Evolutionary conservation across 1,140 invertebrate species (phyloP).

Genomic region (Sarcophaga bullata): DNA sequence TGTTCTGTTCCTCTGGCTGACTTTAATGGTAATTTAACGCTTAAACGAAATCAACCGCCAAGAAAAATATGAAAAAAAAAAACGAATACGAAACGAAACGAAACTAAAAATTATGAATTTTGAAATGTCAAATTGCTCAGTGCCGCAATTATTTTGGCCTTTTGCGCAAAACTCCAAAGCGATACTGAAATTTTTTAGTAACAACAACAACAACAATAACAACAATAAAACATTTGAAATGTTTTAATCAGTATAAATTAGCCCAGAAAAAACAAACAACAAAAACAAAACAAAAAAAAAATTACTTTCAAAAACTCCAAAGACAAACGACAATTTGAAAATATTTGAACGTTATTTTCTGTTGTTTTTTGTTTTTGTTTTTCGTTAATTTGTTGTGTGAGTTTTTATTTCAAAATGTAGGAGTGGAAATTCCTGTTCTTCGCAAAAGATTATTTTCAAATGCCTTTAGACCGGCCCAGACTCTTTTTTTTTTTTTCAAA

Average conservation of each 20-base stretch:
- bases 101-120: not conserved
- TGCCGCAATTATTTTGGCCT: constrained; percentile 11
- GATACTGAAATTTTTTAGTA: no score
- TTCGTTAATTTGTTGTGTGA: no score
- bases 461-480: constrained; percentile 7
- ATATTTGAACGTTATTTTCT: not conserved
- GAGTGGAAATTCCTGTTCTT: constrained; percentile 47
- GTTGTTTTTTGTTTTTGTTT: no score
- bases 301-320: constrained; percentile 9
- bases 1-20: no score
- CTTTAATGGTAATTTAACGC: no score
- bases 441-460: constrained; percentile 30
- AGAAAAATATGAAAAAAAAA: no score
- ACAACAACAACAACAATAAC: no score
- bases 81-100: no score
- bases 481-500: not conserved
- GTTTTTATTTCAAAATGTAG: constrained; percentile 40
- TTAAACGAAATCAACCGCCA: no score
- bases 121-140: constrained; percentile 13
- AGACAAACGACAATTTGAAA: not conserved
- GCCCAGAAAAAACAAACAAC: no score
- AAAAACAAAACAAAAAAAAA: not conserved
- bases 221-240: not conserved
- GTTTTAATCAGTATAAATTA: constrained; percentile 14
- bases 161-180: not conserved